Evolutionary conservation across 92 coral and sea anemone genomes (phyloP).

Genomic region (Meandrina meandrites): DNA sequence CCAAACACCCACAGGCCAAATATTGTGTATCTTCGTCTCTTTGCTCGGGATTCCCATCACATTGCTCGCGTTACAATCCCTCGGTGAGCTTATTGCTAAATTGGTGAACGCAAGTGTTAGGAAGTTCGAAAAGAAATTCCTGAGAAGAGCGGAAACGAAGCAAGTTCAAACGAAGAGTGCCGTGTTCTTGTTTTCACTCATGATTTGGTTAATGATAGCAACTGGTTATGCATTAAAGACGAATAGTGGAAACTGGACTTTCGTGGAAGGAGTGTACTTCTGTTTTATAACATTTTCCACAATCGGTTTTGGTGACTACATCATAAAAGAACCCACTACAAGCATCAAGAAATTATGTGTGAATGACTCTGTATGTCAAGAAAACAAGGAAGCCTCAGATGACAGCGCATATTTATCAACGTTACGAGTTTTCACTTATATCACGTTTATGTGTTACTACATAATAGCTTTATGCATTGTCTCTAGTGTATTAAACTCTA

Average conservation of each 20-base stretch:
- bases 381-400: not conserved
- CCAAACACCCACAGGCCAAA: conserved; percentile 39
- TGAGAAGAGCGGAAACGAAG: conserved; percentile 8
- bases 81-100: conserved; percentile 35
- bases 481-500: conserved; percentile 44
- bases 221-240: not conserved
- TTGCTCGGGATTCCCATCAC: conserved; percentile 35
- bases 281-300: conserved; percentile 52
- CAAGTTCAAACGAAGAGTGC: conserved; percentile 20
- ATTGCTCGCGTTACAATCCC: conserved; percentile 22
- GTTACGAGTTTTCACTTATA: too few species aligned
- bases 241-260: not conserved
- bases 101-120: not conserved
- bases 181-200: conserved; percentile 12
- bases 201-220: not conserved
- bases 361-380: not conserved
- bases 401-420: too few species aligned
- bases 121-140: conserved; percentile 24
- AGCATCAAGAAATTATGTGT: not conserved
- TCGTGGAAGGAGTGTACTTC: conserved; percentile 33
- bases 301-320: conserved; percentile 50
- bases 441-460: too few species aligned
- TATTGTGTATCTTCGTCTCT: conserved; percentile 1
- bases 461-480: conserved; percentile 38
- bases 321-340: not conserved